These are phyloP conservation scores for Dendroctonus valens DNA, from an alignment of 1,140 invertebrate species.

Conservation along the genomic window DNA sequence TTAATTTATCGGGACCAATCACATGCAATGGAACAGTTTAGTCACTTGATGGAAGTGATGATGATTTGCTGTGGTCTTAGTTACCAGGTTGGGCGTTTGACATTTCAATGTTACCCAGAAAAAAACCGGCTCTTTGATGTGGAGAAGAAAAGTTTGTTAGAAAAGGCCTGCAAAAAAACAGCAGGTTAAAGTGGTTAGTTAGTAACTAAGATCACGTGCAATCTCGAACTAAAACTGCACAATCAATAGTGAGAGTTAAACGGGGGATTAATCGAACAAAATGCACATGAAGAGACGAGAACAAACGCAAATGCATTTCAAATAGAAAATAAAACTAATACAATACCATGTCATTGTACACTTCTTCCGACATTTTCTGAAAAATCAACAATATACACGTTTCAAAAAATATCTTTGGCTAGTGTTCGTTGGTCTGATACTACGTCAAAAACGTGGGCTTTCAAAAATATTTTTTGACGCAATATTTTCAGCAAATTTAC, in stretches of 20 bases:
- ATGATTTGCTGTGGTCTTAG: no score
- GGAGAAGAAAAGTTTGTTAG: no score
- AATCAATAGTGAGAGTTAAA: not conserved
- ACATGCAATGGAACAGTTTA: no score
- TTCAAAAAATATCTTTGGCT: slow-evolving; percentile 31
- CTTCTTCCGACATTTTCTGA: slow-evolving; percentile 78
- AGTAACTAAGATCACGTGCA: no score
- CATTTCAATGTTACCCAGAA: no score
- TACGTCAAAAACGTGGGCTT: slow-evolving; percentile 11
- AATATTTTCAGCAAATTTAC: slow-evolving; percentile 13
- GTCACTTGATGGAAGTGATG: no score
- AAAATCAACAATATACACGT: slow-evolving; percentile 41
- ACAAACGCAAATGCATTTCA: slow-evolving; percentile 33
- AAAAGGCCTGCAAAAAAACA: no score
- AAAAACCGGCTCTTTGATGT: no score
- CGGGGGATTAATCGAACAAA: not conserved
- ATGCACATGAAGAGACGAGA: slow-evolving; percentile 7
- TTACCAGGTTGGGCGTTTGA: no score
- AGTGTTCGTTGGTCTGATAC: not conserved
- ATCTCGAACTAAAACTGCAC: not conserved
- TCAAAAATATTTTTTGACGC: slow-evolving; percentile 7
- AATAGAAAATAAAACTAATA: slow-evolving; percentile 52
- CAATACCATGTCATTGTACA: slow-evolving; percentile 79
- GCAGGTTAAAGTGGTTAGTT: no score
- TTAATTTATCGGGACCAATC: no score